phyloP scores from a whole-genome alignment of 2,113 vertebrate genomes.

The Prunella himalayana region DNA sequence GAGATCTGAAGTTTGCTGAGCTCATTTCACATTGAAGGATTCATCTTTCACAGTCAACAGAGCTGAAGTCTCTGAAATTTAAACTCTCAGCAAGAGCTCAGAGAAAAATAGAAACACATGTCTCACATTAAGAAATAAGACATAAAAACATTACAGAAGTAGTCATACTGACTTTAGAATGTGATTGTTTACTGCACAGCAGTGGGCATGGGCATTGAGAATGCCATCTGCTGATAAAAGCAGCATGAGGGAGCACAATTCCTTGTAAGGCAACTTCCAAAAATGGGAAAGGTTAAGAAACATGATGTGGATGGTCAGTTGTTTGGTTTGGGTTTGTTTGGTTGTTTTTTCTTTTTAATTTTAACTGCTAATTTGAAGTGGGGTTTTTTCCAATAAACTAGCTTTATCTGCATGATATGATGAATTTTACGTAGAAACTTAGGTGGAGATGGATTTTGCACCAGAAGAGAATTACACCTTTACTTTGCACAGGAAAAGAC shows the following conservation, averaged over 20 bases:
- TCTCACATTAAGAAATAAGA: not conserved
- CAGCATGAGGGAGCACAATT: not conserved
- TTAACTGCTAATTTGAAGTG: not conserved
- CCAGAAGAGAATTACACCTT: not conserved
- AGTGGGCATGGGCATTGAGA: not conserved
- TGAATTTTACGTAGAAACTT: not conserved
- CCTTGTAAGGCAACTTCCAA: not conserved
- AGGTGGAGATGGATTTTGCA: not conserved
- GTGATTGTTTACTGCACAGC: not conserved
- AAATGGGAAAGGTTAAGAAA: not conserved
- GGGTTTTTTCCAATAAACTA: not conserved
- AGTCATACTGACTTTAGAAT: not conserved
- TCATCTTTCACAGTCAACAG: not conserved
- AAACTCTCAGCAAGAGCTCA: not conserved
- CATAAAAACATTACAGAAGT: not conserved
- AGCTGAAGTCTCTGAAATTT: not conserved
- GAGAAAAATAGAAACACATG: not conserved
- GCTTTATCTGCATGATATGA: not conserved
- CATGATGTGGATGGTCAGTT: not conserved
- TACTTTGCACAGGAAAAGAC: not conserved
- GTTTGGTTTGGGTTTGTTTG: not conserved
- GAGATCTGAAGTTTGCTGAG: not conserved
- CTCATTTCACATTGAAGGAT: not conserved
- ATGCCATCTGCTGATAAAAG: slow-evolving; percentile 63
- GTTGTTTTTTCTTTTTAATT: too few relatives aligned